phyloP scores from a whole-genome alignment of 2,888 invertebrate species.

The Xylota sylvarum region DNA sequence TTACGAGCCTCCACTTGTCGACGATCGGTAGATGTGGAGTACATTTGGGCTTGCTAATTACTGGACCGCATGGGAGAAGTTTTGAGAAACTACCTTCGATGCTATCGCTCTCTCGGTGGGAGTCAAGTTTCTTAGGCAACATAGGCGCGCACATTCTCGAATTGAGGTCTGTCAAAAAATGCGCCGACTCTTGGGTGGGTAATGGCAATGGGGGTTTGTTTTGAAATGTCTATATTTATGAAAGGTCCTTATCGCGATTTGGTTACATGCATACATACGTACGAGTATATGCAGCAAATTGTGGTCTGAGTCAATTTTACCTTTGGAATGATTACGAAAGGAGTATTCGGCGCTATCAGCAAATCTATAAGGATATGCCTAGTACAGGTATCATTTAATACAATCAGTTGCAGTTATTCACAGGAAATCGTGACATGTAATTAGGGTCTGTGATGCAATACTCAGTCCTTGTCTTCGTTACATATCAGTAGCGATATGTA shows the following conservation, averaged over 20 bases:
- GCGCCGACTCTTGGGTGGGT: conserved; percentile 6
- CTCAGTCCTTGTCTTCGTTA: too few relatives aligned
- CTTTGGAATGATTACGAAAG: neutral
- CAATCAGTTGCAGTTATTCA: too few relatives aligned
- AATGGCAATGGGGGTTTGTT: conserved; percentile 18
- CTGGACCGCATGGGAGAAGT: conserved; percentile 70
- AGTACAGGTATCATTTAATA: neutral
- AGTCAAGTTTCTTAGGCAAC: conserved; percentile 13
- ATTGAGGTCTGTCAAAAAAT: conserved; percentile 43
- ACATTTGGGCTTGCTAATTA: conserved; percentile 73
- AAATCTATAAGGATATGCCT: too few relatives aligned
- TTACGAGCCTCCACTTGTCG: conserved; percentile 73
- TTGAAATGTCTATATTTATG: conserved; percentile 41
- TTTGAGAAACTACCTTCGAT: conserved; percentile 63
- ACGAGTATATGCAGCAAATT: too few relatives aligned
- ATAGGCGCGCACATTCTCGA: conserved; percentile 12
- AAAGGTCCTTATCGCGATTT: conserved; percentile 20
- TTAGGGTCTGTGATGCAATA: too few relatives aligned
- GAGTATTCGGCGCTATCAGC: too few relatives aligned
- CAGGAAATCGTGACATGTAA: too few relatives aligned
- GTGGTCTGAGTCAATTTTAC: too few relatives aligned
- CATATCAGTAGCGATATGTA: too few relatives aligned
- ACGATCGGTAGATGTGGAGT: conserved; percentile 61
- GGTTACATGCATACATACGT: neutral
- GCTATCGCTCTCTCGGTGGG: conserved; percentile 58